Evolutionary conservation across 2,113 vertebrate genomes (phyloP), one percentile per base, ranked within the genome.

Genomic region (Scartelaos histophorus): DNA sequence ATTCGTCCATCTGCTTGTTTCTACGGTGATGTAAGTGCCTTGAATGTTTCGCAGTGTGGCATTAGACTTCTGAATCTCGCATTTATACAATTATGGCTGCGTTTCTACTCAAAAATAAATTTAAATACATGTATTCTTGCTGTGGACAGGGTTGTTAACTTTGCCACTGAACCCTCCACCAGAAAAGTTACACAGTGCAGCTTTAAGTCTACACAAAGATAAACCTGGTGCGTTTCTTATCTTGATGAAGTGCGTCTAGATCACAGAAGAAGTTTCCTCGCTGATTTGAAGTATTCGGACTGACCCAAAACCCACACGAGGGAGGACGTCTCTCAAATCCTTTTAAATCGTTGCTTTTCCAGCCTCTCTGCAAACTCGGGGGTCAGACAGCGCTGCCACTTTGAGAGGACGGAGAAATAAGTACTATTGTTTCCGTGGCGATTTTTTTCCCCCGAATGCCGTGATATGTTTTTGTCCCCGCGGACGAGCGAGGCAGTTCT

Each of bases 401-500:
- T 35, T n/a, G 19, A n/a, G 17, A 64, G 5, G 17, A 15, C 67
- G 82, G 45, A 80, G 81, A 82, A 81, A 81, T 85, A 83, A 82
- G 79, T 80, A 74, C 85, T 75, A 81, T 78, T 86, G 84, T 60
- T 45, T 71, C 34, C n/a, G 45, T 68, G 76, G 79, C 69, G 81
- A 70, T 66, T 58, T 25, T 25, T 24, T 24, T 24, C 3, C 53
- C n/a, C n/a, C 13, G 17, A 51, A 51, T 57, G 24, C 22, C 24
- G 12, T 53, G 51, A 53, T 53, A 53, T 7, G 19, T 57, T 57
- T 57, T 13, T 51, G 49, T 57, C 82, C 83, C 83, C 75, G 76
- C 35, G 75, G 76, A 86, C 74, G 78, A 78, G 72, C 86, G 70
- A 80, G 83, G 80, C 84, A 84, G 85, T 82, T 86, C 85, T 79